Base-by-base conservation (phyloP, 2,113 vertebrate genomes). In the Rhea pennata region DNA sequence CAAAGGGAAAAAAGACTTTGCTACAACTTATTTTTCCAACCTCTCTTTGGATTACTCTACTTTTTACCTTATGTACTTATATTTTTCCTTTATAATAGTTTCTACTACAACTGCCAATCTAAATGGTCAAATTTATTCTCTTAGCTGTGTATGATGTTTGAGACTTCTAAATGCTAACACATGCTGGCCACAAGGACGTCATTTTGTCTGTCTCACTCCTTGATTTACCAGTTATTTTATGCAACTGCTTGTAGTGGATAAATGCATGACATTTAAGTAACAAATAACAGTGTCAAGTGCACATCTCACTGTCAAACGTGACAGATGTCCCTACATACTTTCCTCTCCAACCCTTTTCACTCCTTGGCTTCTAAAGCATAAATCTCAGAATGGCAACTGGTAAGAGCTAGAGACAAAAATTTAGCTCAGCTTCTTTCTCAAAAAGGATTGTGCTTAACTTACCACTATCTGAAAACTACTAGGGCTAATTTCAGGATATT, bases 381-480 rank as follows among this genome's bases (percentile, higher is more conserved):
- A 94, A 87, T 39, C 74, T 94, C 86, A 87, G 61, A 91, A 51
- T 23, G 86, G 42, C 58, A 85, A 74, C 27, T 48, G 62, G 7
- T 56, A 85, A 88, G 19, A 69, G 89, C 62, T 86, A 53, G 40
- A 82, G 93, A 95, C 42, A 82, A 92, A 90, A 96, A 92, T 44
- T 39, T n/a, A 10, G 0, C 39, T 40, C 50, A 59, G 46, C 9
- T 71, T 93, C 44, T 73, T 84, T 42, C 61, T 92, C 22, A 75
- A 78, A 31, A 24, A 27, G 10, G n/a, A 6, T 24, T 39, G 8
- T 51, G 22, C 83, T 94, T 92, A 90, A 95, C 46, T 79, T 74
- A 69, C 78, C 54, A 83, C 86, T 94, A 90, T 81, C 74, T 87
- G 31, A 69, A 74, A 93, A 92, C 16, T 48, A 53, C 42, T 61